phyloP scores from a whole-genome alignment of 53 echinoderm and acorn worm species.

The Henricia sp. region DNA sequence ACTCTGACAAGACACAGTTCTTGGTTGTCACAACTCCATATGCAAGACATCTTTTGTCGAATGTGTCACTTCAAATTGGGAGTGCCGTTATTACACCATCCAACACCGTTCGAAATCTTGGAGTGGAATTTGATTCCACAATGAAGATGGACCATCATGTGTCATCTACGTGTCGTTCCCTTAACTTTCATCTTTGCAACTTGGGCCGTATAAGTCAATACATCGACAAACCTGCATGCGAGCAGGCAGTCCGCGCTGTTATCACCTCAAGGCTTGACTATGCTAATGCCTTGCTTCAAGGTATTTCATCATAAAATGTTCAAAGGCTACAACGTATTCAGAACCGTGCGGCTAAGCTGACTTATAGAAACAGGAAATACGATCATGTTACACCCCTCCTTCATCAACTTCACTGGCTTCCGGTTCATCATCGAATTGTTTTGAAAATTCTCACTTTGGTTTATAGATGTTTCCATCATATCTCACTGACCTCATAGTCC shows the following conservation, averaged over 20 bases:
- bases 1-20: constrained; percentile 21
- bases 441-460: too few relatives aligned
- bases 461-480: too few relatives aligned
- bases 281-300: too few relatives aligned
- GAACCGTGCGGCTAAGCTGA: too few relatives aligned
- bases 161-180: background rate
- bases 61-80: constrained; percentile 18
- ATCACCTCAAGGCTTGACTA: constrained; percentile 16
- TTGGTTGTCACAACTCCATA: constrained; percentile 11
- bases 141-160: constrained; percentile 24
- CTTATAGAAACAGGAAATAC: too few relatives aligned
- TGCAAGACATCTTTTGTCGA: background rate
- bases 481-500: too few relatives aligned
- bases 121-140: background rate
- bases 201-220: constrained; percentile 25
- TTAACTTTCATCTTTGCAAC: constrained; percentile 33
- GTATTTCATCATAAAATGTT: too few relatives aligned
- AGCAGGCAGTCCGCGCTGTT: constrained; percentile 25
- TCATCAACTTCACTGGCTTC: too few relatives aligned
- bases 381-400: too few relatives aligned
- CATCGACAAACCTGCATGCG: constrained; percentile 9
- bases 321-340: constrained; percentile 9
- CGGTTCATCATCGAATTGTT: too few relatives aligned
- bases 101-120: constrained; percentile 10
- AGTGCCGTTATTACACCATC: constrained; percentile 13